Percentiles rank a stretch among this genome's conserved stretches.
phyloP scores from a whole-genome alignment of 1,140 invertebrate genomes.

The Ptiloglossa arizonensis region DNA sequence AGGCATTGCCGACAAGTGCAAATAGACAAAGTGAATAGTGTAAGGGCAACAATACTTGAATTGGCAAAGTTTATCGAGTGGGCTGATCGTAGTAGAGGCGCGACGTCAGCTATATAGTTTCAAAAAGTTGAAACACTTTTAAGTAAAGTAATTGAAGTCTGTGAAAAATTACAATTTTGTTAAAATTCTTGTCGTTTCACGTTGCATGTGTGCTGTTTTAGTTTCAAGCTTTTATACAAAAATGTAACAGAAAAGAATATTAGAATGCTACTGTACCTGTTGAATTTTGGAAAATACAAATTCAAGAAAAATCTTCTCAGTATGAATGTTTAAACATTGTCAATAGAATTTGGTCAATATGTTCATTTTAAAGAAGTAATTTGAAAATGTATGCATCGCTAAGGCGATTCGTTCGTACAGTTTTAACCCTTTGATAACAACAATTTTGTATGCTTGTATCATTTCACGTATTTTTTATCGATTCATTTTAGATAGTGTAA shows the following conservation, averaged over 20 bases:
- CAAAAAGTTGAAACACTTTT: background rate
- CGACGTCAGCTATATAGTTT: background rate
- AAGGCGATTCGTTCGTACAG: background rate
- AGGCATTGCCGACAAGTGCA: background rate
- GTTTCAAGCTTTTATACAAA: background rate
- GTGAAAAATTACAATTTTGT: background rate
- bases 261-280: conserved; percentile 36
- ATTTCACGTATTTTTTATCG: background rate
- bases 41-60: background rate
- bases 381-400: background rate
- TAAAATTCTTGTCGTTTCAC: background rate
- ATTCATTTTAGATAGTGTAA: background rate
- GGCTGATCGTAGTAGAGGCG: background rate
- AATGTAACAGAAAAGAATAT: conserved; percentile 1
- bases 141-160: background rate
- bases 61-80: background rate
- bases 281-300: conserved; percentile 17
- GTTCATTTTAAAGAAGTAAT: background rate
- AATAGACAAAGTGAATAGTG: background rate
- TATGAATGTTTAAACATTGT: conserved; percentile 19
- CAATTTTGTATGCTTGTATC: background rate
- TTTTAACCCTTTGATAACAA: background rate
- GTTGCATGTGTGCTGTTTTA: background rate
- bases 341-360: background rate
- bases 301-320: conserved; percentile 11